Evolutionary conservation across 2,888 invertebrate species (phyloP).

Genomic region (Hanleya hanleyi): DNA sequence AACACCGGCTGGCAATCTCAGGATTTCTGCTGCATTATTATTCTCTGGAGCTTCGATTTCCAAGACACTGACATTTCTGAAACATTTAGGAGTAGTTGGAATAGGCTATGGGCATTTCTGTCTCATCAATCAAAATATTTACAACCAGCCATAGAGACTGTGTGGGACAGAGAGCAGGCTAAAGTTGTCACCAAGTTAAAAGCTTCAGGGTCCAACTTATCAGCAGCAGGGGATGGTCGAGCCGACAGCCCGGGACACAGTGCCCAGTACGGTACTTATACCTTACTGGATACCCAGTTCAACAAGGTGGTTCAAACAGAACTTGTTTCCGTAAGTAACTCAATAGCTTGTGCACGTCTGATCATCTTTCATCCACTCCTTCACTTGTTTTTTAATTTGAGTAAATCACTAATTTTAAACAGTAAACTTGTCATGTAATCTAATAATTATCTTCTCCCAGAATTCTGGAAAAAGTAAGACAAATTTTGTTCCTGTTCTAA

Average conservation of each 20-base stretch:
- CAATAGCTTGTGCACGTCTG: background rate
- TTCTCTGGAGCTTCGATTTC: background rate
- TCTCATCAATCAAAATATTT: background rate
- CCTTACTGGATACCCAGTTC: background rate
- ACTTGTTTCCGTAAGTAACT: background rate
- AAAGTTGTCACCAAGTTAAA: background rate
- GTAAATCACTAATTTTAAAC: too few species aligned
- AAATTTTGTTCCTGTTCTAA: too few species aligned
- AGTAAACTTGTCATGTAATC: too few species aligned
- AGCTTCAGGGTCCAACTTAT: background rate
- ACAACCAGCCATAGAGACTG: background rate
- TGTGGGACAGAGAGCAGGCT: background rate
- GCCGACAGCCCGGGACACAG: slow-evolving; percentile 8
- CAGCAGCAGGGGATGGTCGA: background rate
- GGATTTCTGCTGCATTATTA: background rate
- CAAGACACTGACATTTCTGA: background rate
- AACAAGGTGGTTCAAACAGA: background rate
- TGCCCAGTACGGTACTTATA: background rate
- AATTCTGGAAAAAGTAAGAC: too few species aligned
- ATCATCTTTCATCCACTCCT: too few species aligned
- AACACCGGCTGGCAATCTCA: background rate
- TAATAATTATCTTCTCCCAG: too few species aligned
- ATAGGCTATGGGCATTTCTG: background rate
- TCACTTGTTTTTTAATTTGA: too few species aligned
- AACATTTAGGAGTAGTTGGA: background rate